Percentiles rank a stretch among this genome's conserved stretches.
Evolutionary conservation across 2,888 invertebrate genomes (phyloP).

Genomic region (Gisinianus flammeolus): DNA sequence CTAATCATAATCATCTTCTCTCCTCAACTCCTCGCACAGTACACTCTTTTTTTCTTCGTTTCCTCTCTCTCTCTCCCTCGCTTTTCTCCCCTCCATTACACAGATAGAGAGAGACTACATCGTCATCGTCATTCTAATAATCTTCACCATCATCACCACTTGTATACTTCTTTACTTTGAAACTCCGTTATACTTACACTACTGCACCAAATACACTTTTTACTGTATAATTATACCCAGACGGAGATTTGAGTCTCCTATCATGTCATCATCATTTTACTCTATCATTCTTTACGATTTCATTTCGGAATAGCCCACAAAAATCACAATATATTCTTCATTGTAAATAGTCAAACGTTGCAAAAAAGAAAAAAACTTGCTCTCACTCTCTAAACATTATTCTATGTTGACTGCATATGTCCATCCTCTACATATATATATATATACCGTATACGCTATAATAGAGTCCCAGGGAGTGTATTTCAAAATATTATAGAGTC

Average conservation of each 20-base stretch:
- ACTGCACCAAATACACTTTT: neutral
- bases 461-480: no score
- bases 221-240: neutral
- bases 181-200: neutral
- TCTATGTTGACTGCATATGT: neutral
- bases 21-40: neutral
- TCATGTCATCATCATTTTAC: neutral
- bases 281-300: neutral
- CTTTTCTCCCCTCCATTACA: neutral
- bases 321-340: neutral
- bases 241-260: neutral
- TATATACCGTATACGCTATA: no score
- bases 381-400: neutral
- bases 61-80: neutral
- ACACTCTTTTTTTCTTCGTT: neutral
- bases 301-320: neutral
- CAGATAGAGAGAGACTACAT: neutral
- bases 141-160: neutral
- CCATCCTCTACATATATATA: no score
- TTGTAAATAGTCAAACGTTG: no score
- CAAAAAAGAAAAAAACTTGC: neutral
- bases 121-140: neutral
- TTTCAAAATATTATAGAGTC: no score
- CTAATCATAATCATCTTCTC: conserved; percentile 17
- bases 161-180: neutral